Evolutionary conservation across 2,888 invertebrate genomes (phyloP), one percentile per base, ranked within the genome.

Genomic region (Bedellia somnulentella): DNA sequence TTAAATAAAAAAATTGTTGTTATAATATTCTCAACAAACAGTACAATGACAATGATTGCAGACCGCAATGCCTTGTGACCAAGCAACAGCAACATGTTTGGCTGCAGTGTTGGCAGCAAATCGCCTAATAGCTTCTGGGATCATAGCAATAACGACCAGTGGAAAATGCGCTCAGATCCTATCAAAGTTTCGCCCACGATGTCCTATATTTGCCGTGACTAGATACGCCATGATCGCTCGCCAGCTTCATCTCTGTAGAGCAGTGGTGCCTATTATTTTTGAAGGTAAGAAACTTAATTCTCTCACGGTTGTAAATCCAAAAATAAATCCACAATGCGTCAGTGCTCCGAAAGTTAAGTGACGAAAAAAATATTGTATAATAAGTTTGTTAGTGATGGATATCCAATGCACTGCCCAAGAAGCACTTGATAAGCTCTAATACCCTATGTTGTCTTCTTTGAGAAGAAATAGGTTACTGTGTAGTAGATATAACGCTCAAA

Each of bases 41-140:
- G n/a, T n/a, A n/a, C n/a, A n/a, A n/a, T n/a, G n/a, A n/a, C n/a
- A n/a, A n/a, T n/a, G 9, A 18, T 18, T 22, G 21, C 38, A 80
- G 80, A 66, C 67, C 0, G 44, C 51, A 14, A 45, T 75, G 6
- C 79, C 80, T 2, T 79, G 83, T 12, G 85, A 87, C 43, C 80
- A 86, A 40, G 75, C 82, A 1, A 84, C 85, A 29, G 82, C 86
- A 0, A 73, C 87, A 4, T 85, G 86, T 8, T 73, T 91, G 29
- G 83, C 88, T 1, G 87, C 86, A 5, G 87, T 87, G 0, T 78
- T 88, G 37, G 84, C 88, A 3, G 84, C 90, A 0, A 79, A 87
- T 40, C 81, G 86, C 37, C 78, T 80, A 29, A 77, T 82, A 39
- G 86, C 87, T 1, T 76, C 83, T 1, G 85, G 83, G 2, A 87